phyloP scores from a whole-genome alignment of 2,888 invertebrate species.

The Cenopis cana region DNA sequence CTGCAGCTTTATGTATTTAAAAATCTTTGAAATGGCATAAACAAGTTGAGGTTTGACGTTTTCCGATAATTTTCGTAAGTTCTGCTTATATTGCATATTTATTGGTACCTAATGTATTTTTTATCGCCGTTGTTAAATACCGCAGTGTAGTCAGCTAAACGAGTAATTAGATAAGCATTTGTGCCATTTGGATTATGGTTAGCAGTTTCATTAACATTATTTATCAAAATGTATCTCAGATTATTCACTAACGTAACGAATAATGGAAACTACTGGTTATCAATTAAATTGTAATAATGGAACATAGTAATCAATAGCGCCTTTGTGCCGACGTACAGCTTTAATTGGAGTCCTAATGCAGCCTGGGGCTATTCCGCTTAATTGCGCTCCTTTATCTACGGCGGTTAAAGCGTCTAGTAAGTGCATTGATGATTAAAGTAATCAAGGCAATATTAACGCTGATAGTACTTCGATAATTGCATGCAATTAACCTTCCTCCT shows the following conservation, averaged over 20 bases:
- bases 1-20: too few relatives aligned
- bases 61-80: too few relatives aligned
- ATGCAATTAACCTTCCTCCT: too few relatives aligned
- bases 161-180: too few relatives aligned
- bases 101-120: too few relatives aligned
- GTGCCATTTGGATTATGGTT: too few relatives aligned
- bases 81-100: too few relatives aligned
- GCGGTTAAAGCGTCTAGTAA: neutral
- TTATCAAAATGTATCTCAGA: neutral
- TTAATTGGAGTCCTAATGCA: slow-evolving; percentile 4
- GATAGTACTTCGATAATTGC: neutral
- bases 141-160: too few relatives aligned
- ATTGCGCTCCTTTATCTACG: slow-evolving; percentile 1
- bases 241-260: neutral
- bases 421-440: slow-evolving; percentile 4
- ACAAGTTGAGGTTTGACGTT: too few relatives aligned
- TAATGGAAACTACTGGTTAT: neutral
- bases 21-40: too few relatives aligned
- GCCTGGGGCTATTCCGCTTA: neutral
- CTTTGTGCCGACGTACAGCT: neutral
- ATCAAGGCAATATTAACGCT: neutral
- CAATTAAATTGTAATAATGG: neutral
- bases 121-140: too few relatives aligned
- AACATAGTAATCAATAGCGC: neutral
- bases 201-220: too few relatives aligned